Evolutionary conservation across 2,113 vertebrate genomes (phyloP), one percentile per base, ranked within the genome.

Genomic region (Antidorcas marsupialis): DNA sequence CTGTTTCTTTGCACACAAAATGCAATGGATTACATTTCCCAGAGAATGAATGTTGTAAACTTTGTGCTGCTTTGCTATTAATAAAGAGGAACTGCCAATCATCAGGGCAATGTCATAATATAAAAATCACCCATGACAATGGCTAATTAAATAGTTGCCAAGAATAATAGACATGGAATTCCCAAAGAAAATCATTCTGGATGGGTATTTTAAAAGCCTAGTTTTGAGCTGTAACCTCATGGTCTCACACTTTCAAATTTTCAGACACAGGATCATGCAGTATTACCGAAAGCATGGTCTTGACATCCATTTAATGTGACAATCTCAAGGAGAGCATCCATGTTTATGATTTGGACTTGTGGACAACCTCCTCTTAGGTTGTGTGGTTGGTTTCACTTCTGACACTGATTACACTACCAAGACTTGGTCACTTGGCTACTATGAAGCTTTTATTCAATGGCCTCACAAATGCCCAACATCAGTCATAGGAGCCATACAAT

Each of bases 1-100:
- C 60, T 59, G 33, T 60, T 89, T 86, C 88, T 60, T 88, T 64
- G 23, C 6, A 53, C 9, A 93, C 43, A 92, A 59, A 94, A 78
- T 47, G 28, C 21, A 96, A 43, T 7, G 50, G 11, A 21, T 76
- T 86, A 5, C 67, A 60, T 85, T 88, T 64, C 28, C 55, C 45
- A 62, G 45, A 57, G 47, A 92, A 74, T 0, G 1, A 90, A 92
- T 23, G 30, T 3, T 78, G 8, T 17, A 86, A 52, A 27, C 7
- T 76, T 64, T 28, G n/a, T 47, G 5, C 57, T 74, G 19, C 9
- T 92, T 64, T 87, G 25, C 8, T 50, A 53, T 64, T 79, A 43
- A 85, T 33, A 53, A 2, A 45, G 43, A 93, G 43, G 28, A 92
- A 86, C 16, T 87, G 33, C 28, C 15, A 36, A 25, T 2, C 45